Percentiles rank a stretch among this genome's conserved stretches.
Conservation (phyloP, 1,140 invertebrate genomes). For the Rhizoglyphus robini region DNA sequence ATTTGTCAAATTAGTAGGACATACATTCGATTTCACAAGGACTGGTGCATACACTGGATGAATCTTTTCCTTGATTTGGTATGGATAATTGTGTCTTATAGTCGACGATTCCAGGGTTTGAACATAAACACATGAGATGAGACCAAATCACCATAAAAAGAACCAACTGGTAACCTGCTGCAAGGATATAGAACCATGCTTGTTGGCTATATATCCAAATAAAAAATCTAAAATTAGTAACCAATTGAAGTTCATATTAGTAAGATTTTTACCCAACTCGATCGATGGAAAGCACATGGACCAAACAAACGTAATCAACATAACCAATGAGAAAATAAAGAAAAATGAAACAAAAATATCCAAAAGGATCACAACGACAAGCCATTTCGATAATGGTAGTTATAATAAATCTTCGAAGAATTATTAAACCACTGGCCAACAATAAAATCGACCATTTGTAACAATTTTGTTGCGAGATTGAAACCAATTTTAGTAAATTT, state of each 20-base stretch:
- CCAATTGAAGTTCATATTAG: not conserved
- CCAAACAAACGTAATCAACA: conserved; percentile 16
- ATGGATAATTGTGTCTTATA: not conserved
- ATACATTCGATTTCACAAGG: conserved; percentile 10
- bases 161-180: conserved; percentile 10
- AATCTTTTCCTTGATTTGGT: not conserved
- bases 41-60: not conserved
- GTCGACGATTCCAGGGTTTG: conserved; percentile 17
- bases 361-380: conserved; percentile 20
- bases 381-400: not conserved
- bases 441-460: too few relatives aligned
- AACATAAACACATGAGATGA: conserved; percentile 16
- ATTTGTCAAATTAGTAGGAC: not conserved
- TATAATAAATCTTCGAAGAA: not conserved
- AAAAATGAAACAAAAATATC: conserved; percentile 17
- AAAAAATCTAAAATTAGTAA: not conserved
- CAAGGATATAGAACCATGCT: not conserved
- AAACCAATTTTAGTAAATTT: too few relatives aligned
- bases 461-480: too few relatives aligned
- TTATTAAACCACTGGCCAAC: too few relatives aligned
- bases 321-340: conserved; percentile 16
- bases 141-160: conserved; percentile 20
- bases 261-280: not conserved
- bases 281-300: not conserved
- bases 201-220: not conserved